Base-by-base conservation (phyloP, 53 echinoderm and acorn worm species). In the Luidia sarsii region DNA sequence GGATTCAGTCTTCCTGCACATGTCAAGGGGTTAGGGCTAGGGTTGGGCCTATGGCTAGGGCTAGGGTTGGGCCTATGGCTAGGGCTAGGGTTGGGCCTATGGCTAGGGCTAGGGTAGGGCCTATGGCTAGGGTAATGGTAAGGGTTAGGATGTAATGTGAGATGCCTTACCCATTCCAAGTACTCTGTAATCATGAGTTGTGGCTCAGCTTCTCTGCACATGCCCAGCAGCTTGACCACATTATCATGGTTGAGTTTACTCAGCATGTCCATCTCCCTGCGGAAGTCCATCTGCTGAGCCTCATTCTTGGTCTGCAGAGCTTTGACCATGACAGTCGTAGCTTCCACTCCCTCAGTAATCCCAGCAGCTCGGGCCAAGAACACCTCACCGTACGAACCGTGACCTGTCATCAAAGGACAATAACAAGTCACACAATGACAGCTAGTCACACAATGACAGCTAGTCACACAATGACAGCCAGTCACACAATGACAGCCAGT, bases 131-230 rank as follows among this genome's bases (percentile, higher is more conserved):
- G n/a, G n/a, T n/a, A n/a, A n/a, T n/a, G n/a, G n/a, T n/a, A n/a
- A n/a, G n/a, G n/a, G n/a, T n/a, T n/a, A n/a, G n/a, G n/a, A n/a
- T n/a, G n/a, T n/a, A n/a, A n/a, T n/a, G n/a, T n/a, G n/a, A n/a
- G 41, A 41, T 41, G 18, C 71, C 99, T 89, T 60, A 99, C 99
- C 99, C 99, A 99, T 39, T 99, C 99, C 53, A 99, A 79, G 65
- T 99, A 99, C 85, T 99, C 99, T 0, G 94, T 89, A 59, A 99
- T 94, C 99, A 99, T 99, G 62, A 93, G 87, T 51, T 99, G 99
- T 7, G 94, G 91, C 50, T 99, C 94, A 18, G 59, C 89, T 29
- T 99, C 99, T 35, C 90, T 80, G 67, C 99, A 99, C 45, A 99
- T 89, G 22, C 99, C 99, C 54, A 99, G 85, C 28, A 99, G 73